Evolutionary conservation across 2,797 vertebrate genomes (phyloP).

Genomic region (Cetoscarus ocellatus): DNA sequence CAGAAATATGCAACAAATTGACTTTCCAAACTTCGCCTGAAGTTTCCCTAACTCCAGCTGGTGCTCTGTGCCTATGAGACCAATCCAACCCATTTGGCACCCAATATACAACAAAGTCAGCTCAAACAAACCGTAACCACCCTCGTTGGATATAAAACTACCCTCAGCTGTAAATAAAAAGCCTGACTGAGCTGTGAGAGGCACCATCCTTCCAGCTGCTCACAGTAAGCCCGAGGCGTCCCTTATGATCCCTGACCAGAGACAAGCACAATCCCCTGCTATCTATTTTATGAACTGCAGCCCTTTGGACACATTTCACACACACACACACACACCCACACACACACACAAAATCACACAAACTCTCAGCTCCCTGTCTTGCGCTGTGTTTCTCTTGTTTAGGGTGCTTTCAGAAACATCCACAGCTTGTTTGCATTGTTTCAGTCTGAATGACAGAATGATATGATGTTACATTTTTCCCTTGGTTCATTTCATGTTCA

Average conservation of each 20-base stretch:
- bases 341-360: slow-evolving; percentile 24
- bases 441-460: no score
- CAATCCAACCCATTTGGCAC: slow-evolving; percentile 49
- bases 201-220: slow-evolving; percentile 48
- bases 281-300: slow-evolving; percentile 58
- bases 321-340: slow-evolving; percentile 18
- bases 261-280: slow-evolving; percentile 47
- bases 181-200: slow-evolving; percentile 34
- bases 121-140: slow-evolving; percentile 49
- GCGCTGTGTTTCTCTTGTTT: slow-evolving; percentile 26
- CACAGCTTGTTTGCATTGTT: no score
- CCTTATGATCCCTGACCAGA: slow-evolving; percentile 67
- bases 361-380: slow-evolving; percentile 21
- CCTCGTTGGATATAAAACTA: slow-evolving; percentile 47
- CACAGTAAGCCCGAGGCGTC: slow-evolving; percentile 49
- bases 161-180: slow-evolving; percentile 62
- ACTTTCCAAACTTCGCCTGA: slow-evolving; percentile 36
- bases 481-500: no score
- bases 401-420: no score
- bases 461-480: no score
- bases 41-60: slow-evolving; percentile 29
- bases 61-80: slow-evolving; percentile 29
- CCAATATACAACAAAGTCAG: slow-evolving; percentile 49
- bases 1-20: slow-evolving; percentile 32
- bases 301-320: slow-evolving; percentile 27